A percentile compares a stretch with the other conserved stretches of the same genome.
phyloP scores from a whole-genome alignment of 2,888 invertebrate species.

The Amphipoea lucens region DNA sequence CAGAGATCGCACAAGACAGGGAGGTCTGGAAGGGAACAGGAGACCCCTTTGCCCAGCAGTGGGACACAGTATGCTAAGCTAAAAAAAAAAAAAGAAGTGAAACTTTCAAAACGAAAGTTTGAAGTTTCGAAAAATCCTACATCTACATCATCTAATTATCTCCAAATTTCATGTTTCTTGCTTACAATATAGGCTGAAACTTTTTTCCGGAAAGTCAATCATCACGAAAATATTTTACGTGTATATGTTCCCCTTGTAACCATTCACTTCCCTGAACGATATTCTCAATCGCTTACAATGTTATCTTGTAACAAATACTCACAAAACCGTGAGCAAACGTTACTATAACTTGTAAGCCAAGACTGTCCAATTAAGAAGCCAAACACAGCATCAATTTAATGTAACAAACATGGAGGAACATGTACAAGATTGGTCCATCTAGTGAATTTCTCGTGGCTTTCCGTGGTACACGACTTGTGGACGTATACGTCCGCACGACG shows the following conservation, averaged over 20 bases:
- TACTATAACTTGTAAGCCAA: slow-evolving; percentile 67
- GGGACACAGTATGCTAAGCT: background rate
- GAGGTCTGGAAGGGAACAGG: background rate
- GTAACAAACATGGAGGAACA: slow-evolving; percentile 80
- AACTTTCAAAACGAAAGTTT: background rate
- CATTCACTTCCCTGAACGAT: slow-evolving; percentile 6
- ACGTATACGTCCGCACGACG: slow-evolving; percentile 50
- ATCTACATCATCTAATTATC: background rate
- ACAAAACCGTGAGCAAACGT: slow-evolving; percentile 33
- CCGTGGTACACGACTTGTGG: slow-evolving; percentile 78
- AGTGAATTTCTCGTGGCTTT: slow-evolving; percentile 82
- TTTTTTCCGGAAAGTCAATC: too few relatives aligned
- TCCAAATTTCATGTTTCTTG: background rate
- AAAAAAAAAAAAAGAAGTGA: background rate
- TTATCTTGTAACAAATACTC: slow-evolving; percentile 11
- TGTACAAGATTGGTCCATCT: slow-evolving; percentile 78
- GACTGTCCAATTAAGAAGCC: slow-evolving; percentile 80
- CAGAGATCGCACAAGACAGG: background rate
- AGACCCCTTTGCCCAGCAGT: fast-evolving
- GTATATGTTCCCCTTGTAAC: background rate
- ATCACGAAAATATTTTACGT: background rate
- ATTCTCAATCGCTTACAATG: slow-evolving; percentile 19
- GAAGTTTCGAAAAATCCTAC: background rate
- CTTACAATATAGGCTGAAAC: too few relatives aligned
- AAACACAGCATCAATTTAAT: slow-evolving; percentile 84